Conservation (phyloP, 2,797 vertebrate species). For the Merluccius polli region DNA sequence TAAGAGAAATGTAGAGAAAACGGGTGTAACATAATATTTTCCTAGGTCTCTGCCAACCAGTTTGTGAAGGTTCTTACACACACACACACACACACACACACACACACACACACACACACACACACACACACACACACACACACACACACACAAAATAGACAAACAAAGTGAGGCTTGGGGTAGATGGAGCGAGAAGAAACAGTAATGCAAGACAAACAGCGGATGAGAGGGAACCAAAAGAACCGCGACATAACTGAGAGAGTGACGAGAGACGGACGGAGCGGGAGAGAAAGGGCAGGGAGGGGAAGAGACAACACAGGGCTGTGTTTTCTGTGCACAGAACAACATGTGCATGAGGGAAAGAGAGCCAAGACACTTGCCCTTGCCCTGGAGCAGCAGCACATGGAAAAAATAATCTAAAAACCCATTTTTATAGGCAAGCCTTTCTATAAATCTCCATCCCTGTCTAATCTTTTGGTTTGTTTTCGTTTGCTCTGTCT, state of each 20-base stretch:
- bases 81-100: no score
- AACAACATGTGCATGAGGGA: neutral
- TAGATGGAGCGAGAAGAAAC: neutral
- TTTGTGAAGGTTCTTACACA: neutral
- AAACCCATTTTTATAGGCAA: no score
- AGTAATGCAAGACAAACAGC: slow-evolving; percentile 12
- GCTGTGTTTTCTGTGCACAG: neutral
- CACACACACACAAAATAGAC: no score
- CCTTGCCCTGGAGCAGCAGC: neutral
- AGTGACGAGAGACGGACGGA: slow-evolving; percentile 12
- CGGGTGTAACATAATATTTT: neutral
- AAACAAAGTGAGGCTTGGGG: neutral
- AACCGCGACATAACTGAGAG: slow-evolving; percentile 12
- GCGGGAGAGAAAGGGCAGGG: slow-evolving; percentile 19
- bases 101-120: no score
- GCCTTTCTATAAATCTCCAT: no score
- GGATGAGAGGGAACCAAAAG: slow-evolving; percentile 19
- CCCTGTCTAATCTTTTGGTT: no score
- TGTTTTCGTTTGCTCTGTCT: no score
- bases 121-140: no score
- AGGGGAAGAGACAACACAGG: slow-evolving; percentile 7
- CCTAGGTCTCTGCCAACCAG: neutral
- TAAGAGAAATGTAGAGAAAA: neutral
- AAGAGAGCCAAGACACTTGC: neutral
- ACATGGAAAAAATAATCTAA: no score